Evolutionary conservation across 2,113 vertebrate species (phyloP).

Genomic region (Bambusicola thoracicus): DNA sequence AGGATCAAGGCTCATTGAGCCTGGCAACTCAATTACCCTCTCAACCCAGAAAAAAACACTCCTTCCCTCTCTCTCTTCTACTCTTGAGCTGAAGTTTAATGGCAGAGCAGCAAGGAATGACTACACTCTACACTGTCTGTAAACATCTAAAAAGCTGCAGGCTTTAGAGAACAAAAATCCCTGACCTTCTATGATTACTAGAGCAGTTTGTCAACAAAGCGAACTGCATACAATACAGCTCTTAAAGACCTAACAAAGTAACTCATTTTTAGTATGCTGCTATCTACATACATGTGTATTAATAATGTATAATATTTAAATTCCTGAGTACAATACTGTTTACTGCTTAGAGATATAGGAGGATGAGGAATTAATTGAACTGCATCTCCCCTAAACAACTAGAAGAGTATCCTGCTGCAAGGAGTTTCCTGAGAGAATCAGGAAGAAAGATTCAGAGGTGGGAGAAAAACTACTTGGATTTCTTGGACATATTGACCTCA

Average conservation of each 20-base stretch:
- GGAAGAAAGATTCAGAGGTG: no score
- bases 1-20: slow-evolving; percentile 66
- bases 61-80: slow-evolving; percentile 1
- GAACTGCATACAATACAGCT: slow-evolving; percentile 29
- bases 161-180: slow-evolving; percentile 66
- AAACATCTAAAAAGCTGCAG: slow-evolving; percentile 70
- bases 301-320: slow-evolving; percentile 57
- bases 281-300: slow-evolving; percentile 31
- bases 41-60: slow-evolving; percentile 60
- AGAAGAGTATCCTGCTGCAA: not conserved
- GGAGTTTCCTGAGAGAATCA: no score
- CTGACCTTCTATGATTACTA: slow-evolving; percentile 71
- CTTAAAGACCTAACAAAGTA: slow-evolving; percentile 61
- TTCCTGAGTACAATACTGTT: not conserved
- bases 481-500: no score
- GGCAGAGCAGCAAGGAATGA: slow-evolving; percentile 22
- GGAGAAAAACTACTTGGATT: no score
- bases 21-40: slow-evolving; percentile 78
- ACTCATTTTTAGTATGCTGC: slow-evolving; percentile 15
- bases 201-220: slow-evolving; percentile 46
- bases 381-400: not conserved
- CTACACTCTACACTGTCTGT: slow-evolving; percentile 37
- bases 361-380: not conserved
- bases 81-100: slow-evolving; percentile 31
- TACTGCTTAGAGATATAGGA: not conserved